These are phyloP conservation scores for Holotrichia oblita DNA, from an alignment of 1,140 invertebrate species.

Conservation along the genomic window DNA sequence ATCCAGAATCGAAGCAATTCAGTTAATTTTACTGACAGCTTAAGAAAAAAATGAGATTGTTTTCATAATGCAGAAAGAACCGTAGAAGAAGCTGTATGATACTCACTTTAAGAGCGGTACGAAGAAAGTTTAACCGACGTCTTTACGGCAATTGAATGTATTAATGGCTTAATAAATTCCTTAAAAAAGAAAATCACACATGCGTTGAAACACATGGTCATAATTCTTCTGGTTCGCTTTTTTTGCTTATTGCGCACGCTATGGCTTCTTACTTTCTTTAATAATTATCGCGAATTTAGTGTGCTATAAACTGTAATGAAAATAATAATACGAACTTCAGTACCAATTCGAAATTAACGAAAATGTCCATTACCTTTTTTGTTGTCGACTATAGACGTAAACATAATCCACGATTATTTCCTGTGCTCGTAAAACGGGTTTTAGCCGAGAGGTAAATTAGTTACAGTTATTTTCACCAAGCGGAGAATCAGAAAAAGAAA, in stretches of 20 bases:
- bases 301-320: not conserved
- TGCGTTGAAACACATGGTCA: not conserved
- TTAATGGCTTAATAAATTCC: conserved; percentile 22
- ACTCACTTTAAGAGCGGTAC: not conserved
- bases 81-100: not conserved
- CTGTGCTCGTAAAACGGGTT: conserved; percentile 22
- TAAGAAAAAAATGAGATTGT: too few species aligned
- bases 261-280: not conserved
- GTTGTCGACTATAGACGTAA: not conserved
- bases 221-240: not conserved
- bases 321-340: not conserved
- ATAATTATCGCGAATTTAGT: conserved; percentile 9
- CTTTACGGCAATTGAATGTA: not conserved
- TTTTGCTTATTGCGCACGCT: not conserved
- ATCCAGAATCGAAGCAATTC: too few species aligned
- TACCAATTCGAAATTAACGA: conserved; percentile 11
- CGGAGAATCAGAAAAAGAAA: conserved; percentile 22
- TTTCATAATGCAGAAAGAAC: too few species aligned
- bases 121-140: not conserved
- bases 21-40: too few species aligned
- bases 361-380: conserved; percentile 9
- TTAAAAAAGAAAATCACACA: not conserved
- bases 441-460: not conserved
- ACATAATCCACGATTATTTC: conserved; percentile 14
- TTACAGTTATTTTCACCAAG: conserved; percentile 28